Percentiles rank a stretch among this genome's conserved stretches.
phyloP scores from a whole-genome alignment of 2,888 invertebrate species.

The Beris morrisii region DNA sequence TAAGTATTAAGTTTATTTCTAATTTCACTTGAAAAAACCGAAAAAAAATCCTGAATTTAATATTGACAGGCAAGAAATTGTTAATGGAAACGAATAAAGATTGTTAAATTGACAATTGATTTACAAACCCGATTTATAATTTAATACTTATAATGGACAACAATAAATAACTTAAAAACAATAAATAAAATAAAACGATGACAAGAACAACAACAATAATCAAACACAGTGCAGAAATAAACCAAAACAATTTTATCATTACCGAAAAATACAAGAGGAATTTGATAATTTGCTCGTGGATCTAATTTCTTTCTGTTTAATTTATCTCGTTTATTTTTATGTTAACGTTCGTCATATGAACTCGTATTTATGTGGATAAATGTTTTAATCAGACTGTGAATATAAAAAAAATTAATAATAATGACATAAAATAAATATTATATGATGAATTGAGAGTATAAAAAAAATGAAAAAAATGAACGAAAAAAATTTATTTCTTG shows the following conservation, averaged over 20 bases:
- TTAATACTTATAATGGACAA: too few relatives aligned
- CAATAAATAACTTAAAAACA: too few relatives aligned
- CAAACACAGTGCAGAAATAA: neutral
- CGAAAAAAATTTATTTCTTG: slow-evolving; percentile 11
- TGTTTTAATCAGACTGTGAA: slow-evolving; percentile 41
- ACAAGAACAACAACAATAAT: neutral
- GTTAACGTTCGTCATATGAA: slow-evolving; percentile 9
- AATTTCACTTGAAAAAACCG: slow-evolving; percentile 23
- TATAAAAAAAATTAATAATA: slow-evolving; percentile 36
- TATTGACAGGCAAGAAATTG: neutral
- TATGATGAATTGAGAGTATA: neutral
- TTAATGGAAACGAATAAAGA: neutral
- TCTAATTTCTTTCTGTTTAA: slow-evolving; percentile 20
- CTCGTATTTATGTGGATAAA: slow-evolving; percentile 32
- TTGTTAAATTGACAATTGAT: slow-evolving; percentile 4
- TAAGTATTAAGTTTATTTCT: slow-evolving; percentile 38
- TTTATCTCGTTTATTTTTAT: slow-evolving; percentile 1
- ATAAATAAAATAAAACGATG: slow-evolving; percentile 1
- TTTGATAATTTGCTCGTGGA: neutral
- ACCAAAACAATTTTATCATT: too few relatives aligned
- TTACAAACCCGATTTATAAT: too few relatives aligned
- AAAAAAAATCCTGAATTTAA: slow-evolving; percentile 10
- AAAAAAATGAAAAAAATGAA: slow-evolving; percentile 30
- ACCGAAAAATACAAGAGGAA: neutral
- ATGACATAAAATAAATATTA: slow-evolving; percentile 21